Evolutionary conservation across 2,888 invertebrate genomes (phyloP), one percentile per base, ranked within the genome.

Genomic region (Eucera pruinosa): DNA sequence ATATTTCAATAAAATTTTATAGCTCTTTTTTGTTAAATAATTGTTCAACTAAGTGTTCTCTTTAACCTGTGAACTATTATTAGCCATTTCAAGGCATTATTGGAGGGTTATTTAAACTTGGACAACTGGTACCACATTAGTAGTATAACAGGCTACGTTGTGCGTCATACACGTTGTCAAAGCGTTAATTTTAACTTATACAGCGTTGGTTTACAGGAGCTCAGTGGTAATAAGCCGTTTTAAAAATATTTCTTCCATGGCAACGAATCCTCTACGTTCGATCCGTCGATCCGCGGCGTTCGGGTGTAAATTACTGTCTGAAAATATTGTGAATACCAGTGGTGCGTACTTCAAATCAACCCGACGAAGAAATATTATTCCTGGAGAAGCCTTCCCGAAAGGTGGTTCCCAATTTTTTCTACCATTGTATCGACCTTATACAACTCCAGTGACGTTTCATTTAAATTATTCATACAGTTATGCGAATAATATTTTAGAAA

Each of bases 101-200:
- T 2, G n/a, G 11, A 25, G 5, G 11, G n/a, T 0, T 48, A 25
- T 66, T 71, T 70, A 48, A 65, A 55, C 18, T 48, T 39, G 2
- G 27, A 39, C 39, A 39, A 48, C 20, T 39, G 47, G 55, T 55
- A 48, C 33, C 55, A 15, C 43, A 70, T 70, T 13, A n/a, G 39
- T 47, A 2, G 33, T 50, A 48, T 3, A 71, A 65, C 70, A n/a
- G 30, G 13, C 39, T 25, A 36, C n/a, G 25, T 30, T 62, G 30
- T 67, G 67, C 71, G 71, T 71, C 71, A 71, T 48, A 25, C 48
- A 18, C 50, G 57, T 67, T 67, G 67, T 71, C 71, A 45, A 67
- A 52, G 23, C 2, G 67, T 67, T 71, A 67, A 58, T 67, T 71
- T 71, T 71, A 67, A 71, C 58, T 67, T 67, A 45, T 52, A 58